Conservation (phyloP, 1,140 invertebrate species). For the Drosophila seguyi region DNA sequence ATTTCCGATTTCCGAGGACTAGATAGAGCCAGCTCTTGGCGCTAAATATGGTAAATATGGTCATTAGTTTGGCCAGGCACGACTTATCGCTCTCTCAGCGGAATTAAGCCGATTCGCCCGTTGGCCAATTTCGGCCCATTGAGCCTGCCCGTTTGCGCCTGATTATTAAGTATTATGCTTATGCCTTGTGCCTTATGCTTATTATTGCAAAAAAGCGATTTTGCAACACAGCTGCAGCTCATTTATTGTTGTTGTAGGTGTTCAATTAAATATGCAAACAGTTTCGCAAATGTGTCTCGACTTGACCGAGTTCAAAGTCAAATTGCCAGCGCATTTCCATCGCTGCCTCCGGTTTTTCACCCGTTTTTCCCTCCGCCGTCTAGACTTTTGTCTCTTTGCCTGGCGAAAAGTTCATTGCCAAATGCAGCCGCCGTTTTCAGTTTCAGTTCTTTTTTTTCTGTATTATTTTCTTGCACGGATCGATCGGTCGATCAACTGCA, state of each 20-base stretch:
- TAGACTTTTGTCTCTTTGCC: constrained; percentile 53
- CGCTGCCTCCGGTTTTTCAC: constrained; percentile 31
- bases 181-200: constrained; percentile 63
- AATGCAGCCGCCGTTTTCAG: constrained; percentile 68
- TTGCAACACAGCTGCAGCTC: constrained; percentile 68
- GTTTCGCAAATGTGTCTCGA: constrained; percentile 81
- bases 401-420: constrained; percentile 80
- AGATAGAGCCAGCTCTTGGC: constrained; percentile 44
- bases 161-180: constrained; percentile 68
- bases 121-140: constrained; percentile 72
- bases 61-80: constrained; percentile 73
- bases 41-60: constrained; percentile 70
- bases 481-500: constrained; percentile 75
- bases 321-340: constrained; percentile 62
- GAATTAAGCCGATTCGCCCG: constrained; percentile 64
- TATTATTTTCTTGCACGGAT: constrained; percentile 30
- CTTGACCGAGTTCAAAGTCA: constrained; percentile 83
- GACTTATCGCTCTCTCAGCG: constrained; percentile 68
- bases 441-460: constrained; percentile 22
- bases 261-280: constrained; percentile 84
- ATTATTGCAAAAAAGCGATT: constrained; percentile 60
- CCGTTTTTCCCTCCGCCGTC: constrained; percentile 17
- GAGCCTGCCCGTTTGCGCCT: constrained; percentile 80
- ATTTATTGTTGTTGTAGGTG: constrained; percentile 79
- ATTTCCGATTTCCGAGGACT: constrained; percentile 20